Conservation (phyloP, 2,888 invertebrate species). For the Anaspis maculata region DNA sequence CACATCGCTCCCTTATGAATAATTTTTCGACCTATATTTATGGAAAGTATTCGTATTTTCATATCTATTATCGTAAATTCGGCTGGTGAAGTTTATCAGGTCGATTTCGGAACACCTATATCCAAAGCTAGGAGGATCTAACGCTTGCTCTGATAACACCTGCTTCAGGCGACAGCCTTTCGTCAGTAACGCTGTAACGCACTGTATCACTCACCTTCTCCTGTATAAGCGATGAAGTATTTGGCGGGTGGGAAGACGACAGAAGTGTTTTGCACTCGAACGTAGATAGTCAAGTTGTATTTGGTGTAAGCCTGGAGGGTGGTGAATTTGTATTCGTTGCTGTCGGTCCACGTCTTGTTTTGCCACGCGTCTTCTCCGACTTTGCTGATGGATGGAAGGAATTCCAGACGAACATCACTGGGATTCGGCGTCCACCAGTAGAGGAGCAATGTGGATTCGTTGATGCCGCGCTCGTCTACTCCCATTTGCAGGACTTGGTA, state of each 20-base stretch:
- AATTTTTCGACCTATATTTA: too few species aligned
- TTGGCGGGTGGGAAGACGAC: conserved; percentile 56
- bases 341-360: conserved; percentile 56
- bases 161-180: too few species aligned
- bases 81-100: too few species aligned
- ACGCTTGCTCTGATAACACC: too few species aligned
- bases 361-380: conserved; percentile 46
- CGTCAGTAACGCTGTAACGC: too few species aligned
- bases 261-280: conserved; percentile 49
- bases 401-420: conserved; percentile 47
- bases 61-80: too few species aligned
- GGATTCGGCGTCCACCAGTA: conserved; percentile 53
- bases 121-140: too few species aligned
- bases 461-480: conserved; percentile 55
- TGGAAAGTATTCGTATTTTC: too few species aligned
- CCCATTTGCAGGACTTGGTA: conserved; percentile 53
- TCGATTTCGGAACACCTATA: too few species aligned
- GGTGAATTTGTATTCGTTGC: conserved; percentile 52
- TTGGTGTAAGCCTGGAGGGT: conserved; percentile 59
- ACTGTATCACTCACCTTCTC: conserved; percentile 59
- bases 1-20: too few species aligned
- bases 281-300: conserved; percentile 76
- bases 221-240: conserved; percentile 55
- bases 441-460: conserved; percentile 54
- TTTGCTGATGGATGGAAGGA: conserved; percentile 54